Conservation (phyloP, 2,888 invertebrate genomes). For the Bimastos eiseni region DNA sequence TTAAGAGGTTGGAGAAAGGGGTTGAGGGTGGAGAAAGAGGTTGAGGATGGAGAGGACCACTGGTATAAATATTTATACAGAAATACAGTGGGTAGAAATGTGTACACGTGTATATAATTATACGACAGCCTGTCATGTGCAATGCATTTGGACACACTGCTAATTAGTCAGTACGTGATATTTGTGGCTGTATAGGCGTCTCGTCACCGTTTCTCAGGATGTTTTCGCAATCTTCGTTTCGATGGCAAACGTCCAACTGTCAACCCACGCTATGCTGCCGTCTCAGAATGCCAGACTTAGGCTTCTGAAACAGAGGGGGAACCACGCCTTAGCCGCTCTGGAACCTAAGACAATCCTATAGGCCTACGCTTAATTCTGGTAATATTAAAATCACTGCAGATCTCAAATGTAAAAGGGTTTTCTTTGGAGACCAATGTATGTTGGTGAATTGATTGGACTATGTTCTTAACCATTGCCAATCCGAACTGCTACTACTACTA, state of each 20-base stretch:
- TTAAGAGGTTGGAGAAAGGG: too few species aligned
- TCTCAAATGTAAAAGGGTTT: not conserved
- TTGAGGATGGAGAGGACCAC: too few species aligned
- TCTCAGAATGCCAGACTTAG: constrained; percentile 26
- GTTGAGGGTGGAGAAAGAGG: too few species aligned
- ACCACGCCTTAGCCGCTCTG: not conserved
- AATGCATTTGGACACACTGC: too few species aligned
- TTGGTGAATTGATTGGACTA: too few species aligned
- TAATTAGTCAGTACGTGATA: not conserved
- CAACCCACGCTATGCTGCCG: constrained; percentile 24
- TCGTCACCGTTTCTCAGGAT: constrained; percentile 29
- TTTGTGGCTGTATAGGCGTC: not conserved
- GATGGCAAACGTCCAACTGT: constrained; percentile 29
- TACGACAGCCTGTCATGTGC: too few species aligned
- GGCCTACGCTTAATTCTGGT: not conserved
- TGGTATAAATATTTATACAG: too few species aligned
- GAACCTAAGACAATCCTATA: not conserved
- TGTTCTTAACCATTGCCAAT: too few species aligned
- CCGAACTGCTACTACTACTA: too few species aligned
- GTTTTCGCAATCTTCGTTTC: constrained; percentile 26
- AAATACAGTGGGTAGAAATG: too few species aligned
- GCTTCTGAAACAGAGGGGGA: not conserved
- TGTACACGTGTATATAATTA: too few species aligned
- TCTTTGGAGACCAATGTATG: too few species aligned
- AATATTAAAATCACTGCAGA: not conserved